A percentile compares a stretch with the other conserved stretches of the same genome.
Conservation (phyloP, 2,888 invertebrate species). For the Rhimphoctona megacephalus region DNA sequence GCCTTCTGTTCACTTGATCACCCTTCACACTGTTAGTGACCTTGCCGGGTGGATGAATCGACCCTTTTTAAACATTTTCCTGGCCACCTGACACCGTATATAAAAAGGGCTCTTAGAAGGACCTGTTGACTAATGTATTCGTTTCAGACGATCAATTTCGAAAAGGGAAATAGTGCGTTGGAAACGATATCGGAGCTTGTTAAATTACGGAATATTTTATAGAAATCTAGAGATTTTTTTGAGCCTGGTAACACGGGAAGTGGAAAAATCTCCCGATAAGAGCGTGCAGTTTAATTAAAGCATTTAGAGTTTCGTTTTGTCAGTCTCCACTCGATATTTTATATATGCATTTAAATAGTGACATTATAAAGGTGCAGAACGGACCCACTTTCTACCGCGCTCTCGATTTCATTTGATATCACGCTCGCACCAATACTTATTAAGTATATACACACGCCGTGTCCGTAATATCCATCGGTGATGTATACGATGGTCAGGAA, state of each 20-base stretch:
- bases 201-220: not conserved
- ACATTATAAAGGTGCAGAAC: not conserved
- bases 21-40: slow-evolving; percentile 43
- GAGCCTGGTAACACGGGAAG: no score
- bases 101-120: slow-evolving; percentile 11
- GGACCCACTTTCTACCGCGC: slow-evolving; percentile 67
- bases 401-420: slow-evolving; percentile 68
- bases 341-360: not conserved
- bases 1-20: slow-evolving; percentile 24
- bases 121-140: not conserved
- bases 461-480: slow-evolving; percentile 41
- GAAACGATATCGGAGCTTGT: not conserved
- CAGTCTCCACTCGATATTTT: not conserved
- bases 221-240: no score
- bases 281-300: not conserved
- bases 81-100: not conserved
- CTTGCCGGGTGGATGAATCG: slow-evolving; percentile 28
- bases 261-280: not conserved
- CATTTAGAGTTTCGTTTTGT: not conserved
- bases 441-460: slow-evolving; percentile 26
- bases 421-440: slow-evolving; percentile 51
- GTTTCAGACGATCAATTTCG: not conserved
- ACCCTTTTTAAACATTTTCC: slow-evolving; percentile 42
- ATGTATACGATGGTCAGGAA: slow-evolving; percentile 74
- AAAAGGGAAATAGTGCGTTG: not conserved